phyloP scores from a whole-genome alignment of 1,140 invertebrate genomes.

The Drosophila paulistorum region DNA sequence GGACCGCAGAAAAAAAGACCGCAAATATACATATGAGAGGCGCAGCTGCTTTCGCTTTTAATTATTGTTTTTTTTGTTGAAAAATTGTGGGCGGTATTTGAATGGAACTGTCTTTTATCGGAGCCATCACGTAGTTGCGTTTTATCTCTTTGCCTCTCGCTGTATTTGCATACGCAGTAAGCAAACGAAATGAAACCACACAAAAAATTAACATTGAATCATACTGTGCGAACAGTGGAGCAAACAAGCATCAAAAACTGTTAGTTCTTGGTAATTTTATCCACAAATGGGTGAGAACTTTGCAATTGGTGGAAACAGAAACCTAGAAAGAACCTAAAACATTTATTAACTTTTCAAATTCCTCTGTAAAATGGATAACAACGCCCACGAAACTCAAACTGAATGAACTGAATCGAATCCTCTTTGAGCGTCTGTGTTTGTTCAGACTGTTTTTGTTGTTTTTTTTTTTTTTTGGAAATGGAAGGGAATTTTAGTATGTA shows the following conservation, averaged over 20 bases:
- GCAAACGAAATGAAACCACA: slow-evolving; percentile 19
- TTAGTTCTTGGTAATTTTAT: neutral
- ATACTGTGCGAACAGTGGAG: slow-evolving; percentile 38
- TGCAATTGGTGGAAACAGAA: too few relatives aligned
- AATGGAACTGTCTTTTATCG: slow-evolving; percentile 56
- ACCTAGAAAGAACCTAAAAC: neutral
- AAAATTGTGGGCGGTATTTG: slow-evolving; percentile 67
- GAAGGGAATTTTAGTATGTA: slow-evolving; percentile 22
- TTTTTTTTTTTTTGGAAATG: slow-evolving; percentile 14
- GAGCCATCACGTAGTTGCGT: slow-evolving; percentile 66
- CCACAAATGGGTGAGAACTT: neutral
- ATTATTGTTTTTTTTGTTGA: slow-evolving; percentile 40
- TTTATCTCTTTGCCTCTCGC: slow-evolving; percentile 51
- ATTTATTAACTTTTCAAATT: neutral
- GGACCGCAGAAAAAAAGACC: slow-evolving; percentile 38
- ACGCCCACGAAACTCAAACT: slow-evolving; percentile 53
- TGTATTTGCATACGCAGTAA: slow-evolving; percentile 74
- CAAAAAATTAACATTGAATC: slow-evolving; percentile 57
- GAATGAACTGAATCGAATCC: slow-evolving; percentile 6
- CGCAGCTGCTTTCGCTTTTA: slow-evolving; percentile 68
- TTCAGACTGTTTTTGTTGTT: slow-evolving; percentile 44
- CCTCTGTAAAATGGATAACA: slow-evolving; percentile 35
- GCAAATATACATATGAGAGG: slow-evolving; percentile 41
- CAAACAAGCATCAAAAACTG: neutral
- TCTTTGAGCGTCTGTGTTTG: slow-evolving; percentile 53